A percentile compares a stretch with the other conserved stretches of the same genome.
These are phyloP conservation scores for Cyphomyrmex costatus DNA, from an alignment of 1,140 invertebrate species.

Conservation along the genomic window DNA sequence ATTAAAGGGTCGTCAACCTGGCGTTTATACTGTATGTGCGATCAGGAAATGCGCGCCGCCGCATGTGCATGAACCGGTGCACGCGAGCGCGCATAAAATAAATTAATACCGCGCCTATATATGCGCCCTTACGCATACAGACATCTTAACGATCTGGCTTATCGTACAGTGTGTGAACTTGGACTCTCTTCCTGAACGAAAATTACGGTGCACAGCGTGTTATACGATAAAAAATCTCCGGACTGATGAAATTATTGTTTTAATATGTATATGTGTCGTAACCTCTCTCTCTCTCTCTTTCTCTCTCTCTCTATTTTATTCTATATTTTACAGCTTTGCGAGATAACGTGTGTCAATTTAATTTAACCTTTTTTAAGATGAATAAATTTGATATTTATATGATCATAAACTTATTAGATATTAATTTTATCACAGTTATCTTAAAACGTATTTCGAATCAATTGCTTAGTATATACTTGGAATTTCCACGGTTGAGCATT, in stretches of 20 bases:
- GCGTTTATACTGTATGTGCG: slow-evolving; percentile 43
- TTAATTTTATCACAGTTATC: not conserved
- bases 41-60: slow-evolving; percentile 67
- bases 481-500: not conserved
- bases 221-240: slow-evolving; percentile 32
- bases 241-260: slow-evolving; percentile 21
- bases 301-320: not conserved
- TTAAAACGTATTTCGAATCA: not conserved
- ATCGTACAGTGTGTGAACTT: slow-evolving; percentile 46
- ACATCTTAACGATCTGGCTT: slow-evolving; percentile 48
- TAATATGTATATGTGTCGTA: not conserved
- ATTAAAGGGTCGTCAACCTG: slow-evolving; percentile 78
- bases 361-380: not conserved
- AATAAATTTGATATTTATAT: not conserved
- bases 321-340: not conserved
- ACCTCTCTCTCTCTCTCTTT: too few relatives aligned
- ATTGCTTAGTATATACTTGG: not conserved
- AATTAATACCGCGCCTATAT: slow-evolving; percentile 56
- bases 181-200: slow-evolving; percentile 20
- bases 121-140: slow-evolving; percentile 38
- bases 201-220: slow-evolving; percentile 19
- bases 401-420: not conserved
- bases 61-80: slow-evolving; percentile 36
- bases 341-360: not conserved
- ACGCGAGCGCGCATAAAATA: slow-evolving; percentile 62